Evolutionary conservation across 2,797 vertebrate species (phyloP), one percentile per base, ranked within the genome.

Genomic region (Acanthornis magna): DNA sequence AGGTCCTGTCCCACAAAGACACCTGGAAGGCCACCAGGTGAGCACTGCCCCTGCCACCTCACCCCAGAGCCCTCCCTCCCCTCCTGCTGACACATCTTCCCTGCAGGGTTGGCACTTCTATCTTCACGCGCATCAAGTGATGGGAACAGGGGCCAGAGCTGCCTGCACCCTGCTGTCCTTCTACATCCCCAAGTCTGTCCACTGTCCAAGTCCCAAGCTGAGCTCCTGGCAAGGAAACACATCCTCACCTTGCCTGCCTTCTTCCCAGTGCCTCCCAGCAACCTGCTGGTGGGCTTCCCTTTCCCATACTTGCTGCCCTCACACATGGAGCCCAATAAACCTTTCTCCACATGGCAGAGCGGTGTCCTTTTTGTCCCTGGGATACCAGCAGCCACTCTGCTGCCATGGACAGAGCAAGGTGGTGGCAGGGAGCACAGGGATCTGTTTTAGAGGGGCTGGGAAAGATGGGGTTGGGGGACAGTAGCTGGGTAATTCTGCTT

Each of bases 21-120:
- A 3, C 23, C 19, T 94, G 91, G 83, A 89, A 58, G 54, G 72
- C 83, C 23, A 90, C 88, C 34, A 68, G 90, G 82, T 93, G 50
- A 89, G 74, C 4, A 3, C 7, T 19, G 7, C 1, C 10, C 13
- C 22, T n/a, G 18, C 25, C 17, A 11, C 22, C 22, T 29, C 5
- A 2, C 16, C 34, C 32, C 1, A 0, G 18, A 25, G 36, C 11
- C 19, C 40, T 42, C 11, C 2, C 16, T 65, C 6, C 8, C 6
- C 34, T 16, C 12, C 51, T 47, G 27, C 55, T 92, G 51, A 91
- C 38, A 14, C 0, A 1, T 27, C 5, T 76, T 76, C 14, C 21
- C 30, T 2, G 0, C 67, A 93, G 83, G 55, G 40, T 85, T 0
- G 32, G 68, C 34, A 76, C 72, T 22, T 88, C 60, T 9, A 5